Conservation (phyloP, 2,113 vertebrate genomes). For the Psittacula cyanocephala region DNA sequence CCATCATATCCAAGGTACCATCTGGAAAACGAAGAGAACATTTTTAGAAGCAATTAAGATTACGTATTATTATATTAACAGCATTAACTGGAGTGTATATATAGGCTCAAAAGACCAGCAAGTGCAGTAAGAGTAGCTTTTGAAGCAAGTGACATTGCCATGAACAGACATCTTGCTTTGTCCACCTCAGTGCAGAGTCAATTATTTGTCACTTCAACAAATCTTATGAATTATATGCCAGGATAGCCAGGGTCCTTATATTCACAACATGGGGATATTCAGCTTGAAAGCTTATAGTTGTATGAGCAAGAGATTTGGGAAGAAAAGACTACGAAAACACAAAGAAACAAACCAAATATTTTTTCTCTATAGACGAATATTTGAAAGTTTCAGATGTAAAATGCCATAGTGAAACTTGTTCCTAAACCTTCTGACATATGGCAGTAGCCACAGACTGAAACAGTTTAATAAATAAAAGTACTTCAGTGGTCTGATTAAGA, state of each 20-base stretch:
- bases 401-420: not conserved
- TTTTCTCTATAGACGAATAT: not conserved
- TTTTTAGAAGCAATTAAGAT: slow-evolving; percentile 14
- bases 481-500: not conserved
- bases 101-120: not conserved
- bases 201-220: not conserved
- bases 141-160: not conserved
- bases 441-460: not conserved
- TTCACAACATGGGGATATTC: not conserved
- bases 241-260: not conserved
- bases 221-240: not conserved
- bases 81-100: not conserved
- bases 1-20: not conserved
- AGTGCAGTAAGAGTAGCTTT: not conserved
- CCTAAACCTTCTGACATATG: not conserved
- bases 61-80: not conserved
- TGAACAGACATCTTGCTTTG: not conserved
- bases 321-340: not conserved
- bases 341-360: not conserved
- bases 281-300: not conserved
- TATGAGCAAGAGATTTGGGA: not conserved
- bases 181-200: not conserved
- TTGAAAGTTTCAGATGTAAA: not conserved
- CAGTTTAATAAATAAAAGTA: not conserved
- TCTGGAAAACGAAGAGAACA: not conserved